Percentiles rank a stretch among this genome's conserved stretches.
Conservation (phyloP, 1,140 invertebrate genomes). For the Brachionus sp. region DNA sequence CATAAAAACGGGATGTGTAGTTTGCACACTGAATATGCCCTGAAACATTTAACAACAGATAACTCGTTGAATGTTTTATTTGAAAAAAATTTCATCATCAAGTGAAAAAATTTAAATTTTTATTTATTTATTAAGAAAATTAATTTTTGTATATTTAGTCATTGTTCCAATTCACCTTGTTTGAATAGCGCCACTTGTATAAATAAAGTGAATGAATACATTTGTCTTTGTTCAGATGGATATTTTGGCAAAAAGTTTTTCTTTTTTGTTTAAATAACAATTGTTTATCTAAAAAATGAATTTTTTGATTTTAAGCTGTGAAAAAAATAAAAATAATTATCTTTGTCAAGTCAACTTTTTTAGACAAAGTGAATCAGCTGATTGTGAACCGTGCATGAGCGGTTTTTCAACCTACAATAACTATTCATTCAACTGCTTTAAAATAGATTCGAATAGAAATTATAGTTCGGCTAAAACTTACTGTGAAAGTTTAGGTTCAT, state of each 20-base stretch:
- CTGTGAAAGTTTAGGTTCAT: neutral
- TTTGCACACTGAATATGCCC: neutral
- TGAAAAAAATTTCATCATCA: neutral
- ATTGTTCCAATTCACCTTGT: neutral
- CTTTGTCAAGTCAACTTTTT: neutral
- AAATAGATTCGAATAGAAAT: neutral
- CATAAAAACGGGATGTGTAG: neutral
- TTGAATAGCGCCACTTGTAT: neutral
- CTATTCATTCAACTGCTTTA: neutral
- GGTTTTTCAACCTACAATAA: neutral
- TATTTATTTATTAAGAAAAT: neutral
- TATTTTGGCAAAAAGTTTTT: neutral
- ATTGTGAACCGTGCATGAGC: neutral
- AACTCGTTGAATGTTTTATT: neutral
- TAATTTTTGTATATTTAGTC: neutral
- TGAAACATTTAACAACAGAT: neutral
- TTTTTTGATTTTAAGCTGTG: neutral
- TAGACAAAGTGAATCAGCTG: neutral
- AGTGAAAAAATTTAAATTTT: neutral
- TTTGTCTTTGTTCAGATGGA: neutral
- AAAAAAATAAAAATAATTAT: neutral
- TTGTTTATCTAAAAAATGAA: too few species aligned
- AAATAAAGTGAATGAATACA: neutral
- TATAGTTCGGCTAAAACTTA: neutral
- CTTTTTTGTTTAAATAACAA: neutral